These are phyloP conservation scores for Plecturocebus donacophilus DNA, from an alignment of 2,113 vertebrate species.

Conservation along the genomic window DNA sequence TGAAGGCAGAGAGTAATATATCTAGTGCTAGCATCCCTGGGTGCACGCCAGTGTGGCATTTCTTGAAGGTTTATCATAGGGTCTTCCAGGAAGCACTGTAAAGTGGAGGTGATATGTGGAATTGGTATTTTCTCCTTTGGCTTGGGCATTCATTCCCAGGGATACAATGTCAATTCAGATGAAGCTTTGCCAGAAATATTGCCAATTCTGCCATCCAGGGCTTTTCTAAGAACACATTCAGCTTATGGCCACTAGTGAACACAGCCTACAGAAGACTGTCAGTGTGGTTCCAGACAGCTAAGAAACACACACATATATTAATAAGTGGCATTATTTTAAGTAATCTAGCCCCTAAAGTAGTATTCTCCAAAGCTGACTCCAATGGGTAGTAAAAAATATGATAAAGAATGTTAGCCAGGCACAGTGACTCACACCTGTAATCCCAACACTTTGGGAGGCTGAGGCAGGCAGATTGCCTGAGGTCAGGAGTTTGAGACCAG, in stretches of 20 bases:
- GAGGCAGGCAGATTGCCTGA: no score
- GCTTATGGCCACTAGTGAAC: background rate
- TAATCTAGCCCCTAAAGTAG: background rate
- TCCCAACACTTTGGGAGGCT: no score
- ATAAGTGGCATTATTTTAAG: background rate
- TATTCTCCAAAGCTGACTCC: background rate
- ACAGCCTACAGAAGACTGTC: background rate
- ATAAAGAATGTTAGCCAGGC: background rate
- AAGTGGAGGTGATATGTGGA: background rate
- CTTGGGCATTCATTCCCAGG: background rate
- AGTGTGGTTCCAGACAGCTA: background rate
- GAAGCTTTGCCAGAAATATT: background rate
- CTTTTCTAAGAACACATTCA: background rate
- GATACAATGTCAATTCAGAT: background rate
- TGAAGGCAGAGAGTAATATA: background rate
- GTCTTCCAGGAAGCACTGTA: background rate
- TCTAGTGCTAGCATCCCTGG: fast-evolving
- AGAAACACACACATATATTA: background rate
- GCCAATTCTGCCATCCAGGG: background rate
- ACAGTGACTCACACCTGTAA: no score
- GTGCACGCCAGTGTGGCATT: fast-evolving
- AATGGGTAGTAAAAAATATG: background rate
- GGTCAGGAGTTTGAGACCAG: no score
- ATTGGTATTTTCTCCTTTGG: background rate
- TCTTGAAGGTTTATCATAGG: background rate